Conservation (phyloP, 2,888 invertebrate genomes). For the Epinotia demarniana region DNA sequence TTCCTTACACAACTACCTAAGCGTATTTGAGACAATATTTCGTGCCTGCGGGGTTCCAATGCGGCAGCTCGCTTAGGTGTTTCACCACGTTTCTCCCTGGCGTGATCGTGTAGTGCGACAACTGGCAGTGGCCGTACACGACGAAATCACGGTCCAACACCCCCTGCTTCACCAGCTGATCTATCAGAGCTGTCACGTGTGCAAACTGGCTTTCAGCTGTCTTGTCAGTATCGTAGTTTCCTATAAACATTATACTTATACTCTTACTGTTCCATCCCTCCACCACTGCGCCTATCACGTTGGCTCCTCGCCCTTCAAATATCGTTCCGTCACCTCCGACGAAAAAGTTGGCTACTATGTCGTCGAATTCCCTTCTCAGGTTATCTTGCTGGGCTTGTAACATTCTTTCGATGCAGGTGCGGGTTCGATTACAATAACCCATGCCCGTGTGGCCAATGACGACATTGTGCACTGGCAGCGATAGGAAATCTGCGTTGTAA, state of each 20-base stretch:
- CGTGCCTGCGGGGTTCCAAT: constrained; percentile 62
- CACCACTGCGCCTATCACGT: constrained; percentile 67
- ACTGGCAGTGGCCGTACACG: constrained; percentile 68
- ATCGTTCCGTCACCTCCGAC: constrained; percentile 68
- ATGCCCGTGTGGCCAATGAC: constrained; percentile 70
- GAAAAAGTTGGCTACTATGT: constrained; percentile 74
- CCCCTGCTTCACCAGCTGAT: constrained; percentile 57
- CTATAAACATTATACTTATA: constrained; percentile 72
- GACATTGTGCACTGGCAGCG: constrained; percentile 64
- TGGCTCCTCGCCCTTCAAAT: constrained; percentile 75
- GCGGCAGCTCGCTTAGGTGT: constrained; percentile 57
- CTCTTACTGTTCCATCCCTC: constrained; percentile 61
- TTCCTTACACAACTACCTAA: not conserved
- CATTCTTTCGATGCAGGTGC: constrained; percentile 63
- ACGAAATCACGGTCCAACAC: constrained; percentile 61
- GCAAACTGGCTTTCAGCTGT: constrained; percentile 61
- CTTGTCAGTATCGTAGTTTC: constrained; percentile 61
- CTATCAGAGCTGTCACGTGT: constrained; percentile 61
- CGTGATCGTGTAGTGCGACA: constrained; percentile 55
- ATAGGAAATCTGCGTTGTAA: constrained; percentile 58
- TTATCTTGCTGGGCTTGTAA: constrained; percentile 64
- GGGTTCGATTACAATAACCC: constrained; percentile 59
- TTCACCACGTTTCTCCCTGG: constrained; percentile 65
- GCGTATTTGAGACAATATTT: constrained; percentile 51
- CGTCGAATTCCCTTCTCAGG: constrained; percentile 58